Base-by-base conservation (phyloP, 1,140 invertebrate genomes). In the Ectropis grisescens region DNA sequence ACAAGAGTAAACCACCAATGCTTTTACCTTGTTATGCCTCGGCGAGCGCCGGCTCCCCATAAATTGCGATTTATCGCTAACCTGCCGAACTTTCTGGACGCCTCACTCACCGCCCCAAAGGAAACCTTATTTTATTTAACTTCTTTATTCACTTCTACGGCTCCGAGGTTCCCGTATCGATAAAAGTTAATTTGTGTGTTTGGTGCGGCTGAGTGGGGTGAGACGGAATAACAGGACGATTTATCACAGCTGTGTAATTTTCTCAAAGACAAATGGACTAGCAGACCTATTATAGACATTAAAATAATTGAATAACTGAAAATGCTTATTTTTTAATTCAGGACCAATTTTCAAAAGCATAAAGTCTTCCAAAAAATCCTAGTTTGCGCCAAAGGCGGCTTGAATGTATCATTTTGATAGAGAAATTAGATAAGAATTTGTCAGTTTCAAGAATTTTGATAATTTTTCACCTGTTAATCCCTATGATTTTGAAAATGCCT, bases 11-110 rank as follows among this genome's bases (percentile, higher is more conserved):
- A 19, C 16, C 8, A 19, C 3, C 16, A 44, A 45, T 55, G 48
- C 53, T 57, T 57, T 54, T 46, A 49, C 2, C 46, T 57, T 55
- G 48, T 59, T 62, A 51, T 61, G 58, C 52, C 54, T 38, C 37
- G 24, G 24, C 57, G 41, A 29, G 14, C 13, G 37, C 34, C 33
- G 57, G 58, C 53, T 50, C 53, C 51, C 44, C 57, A 68, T 72
- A 69, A 69, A 67, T 69, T 57, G 50, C 47, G 47, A 58, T 65
- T 69, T 72, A 69, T 68, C 64, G 61, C 45, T 22, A 60, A 65
- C 60, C 60, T 67, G 62, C 62, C 61, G 56, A 72, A 67, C 54
- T 72, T 67, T 66, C 53, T 54, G 54, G 59, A 58, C 56, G 51
- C 48, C 57, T 66, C 60, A 58, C 53, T 60, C 52, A 47, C 49